Base-by-base conservation (phyloP, 2,797 vertebrate species). In the Picus viridis region DNA sequence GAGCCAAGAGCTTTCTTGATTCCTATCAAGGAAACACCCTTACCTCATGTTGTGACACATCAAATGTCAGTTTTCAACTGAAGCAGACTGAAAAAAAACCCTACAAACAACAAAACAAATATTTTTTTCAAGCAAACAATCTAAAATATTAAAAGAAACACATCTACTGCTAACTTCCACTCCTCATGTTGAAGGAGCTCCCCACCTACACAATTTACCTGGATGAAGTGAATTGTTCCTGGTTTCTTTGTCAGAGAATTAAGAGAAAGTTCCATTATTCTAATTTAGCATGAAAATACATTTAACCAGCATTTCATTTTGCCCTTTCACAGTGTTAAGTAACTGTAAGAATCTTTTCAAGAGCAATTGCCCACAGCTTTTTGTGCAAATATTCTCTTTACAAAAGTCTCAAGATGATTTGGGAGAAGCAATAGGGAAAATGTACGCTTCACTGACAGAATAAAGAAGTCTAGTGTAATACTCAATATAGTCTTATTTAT, bases 301-400 rank as follows among this genome's bases (percentile, higher is more conserved):
- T 95, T 97, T 96, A 96, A 97, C 96, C 93, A 97, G 96, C 85
- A 92, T 92, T 93, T 91, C 86, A 70, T 86, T 96, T 95, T 91
- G 76, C 83, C 86, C 79, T 95, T 96, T 95, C 93, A 91, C 92
- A 93, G 92, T 86, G 95, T 72, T 90, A 88, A 90, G 62, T 77
- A 94, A 95, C 92, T 79, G 8, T 30, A 92, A 91, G 83, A 83
- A 89, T 92, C 95, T 51, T 56, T 51, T 92, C 96, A 95, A 93
- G 79, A 82, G 65, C 71, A 9, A 78, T 65, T 86, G 92, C 94
- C 90, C 85, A 90, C 92, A 96, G 95, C 85, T 68, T 90, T 96
- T 96, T 96, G 61, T 2, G 56, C 88, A 95, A 94, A 73, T 86
- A 34, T 17, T 79, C 84, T 74, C 81, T 63, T 64, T 72, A 88